A percentile compares a stretch with the other conserved stretches of the same genome.
These are phyloP conservation scores for Onychorhynchus coronatus DNA, from an alignment of 2,113 vertebrate species.

Conservation along the genomic window DNA sequence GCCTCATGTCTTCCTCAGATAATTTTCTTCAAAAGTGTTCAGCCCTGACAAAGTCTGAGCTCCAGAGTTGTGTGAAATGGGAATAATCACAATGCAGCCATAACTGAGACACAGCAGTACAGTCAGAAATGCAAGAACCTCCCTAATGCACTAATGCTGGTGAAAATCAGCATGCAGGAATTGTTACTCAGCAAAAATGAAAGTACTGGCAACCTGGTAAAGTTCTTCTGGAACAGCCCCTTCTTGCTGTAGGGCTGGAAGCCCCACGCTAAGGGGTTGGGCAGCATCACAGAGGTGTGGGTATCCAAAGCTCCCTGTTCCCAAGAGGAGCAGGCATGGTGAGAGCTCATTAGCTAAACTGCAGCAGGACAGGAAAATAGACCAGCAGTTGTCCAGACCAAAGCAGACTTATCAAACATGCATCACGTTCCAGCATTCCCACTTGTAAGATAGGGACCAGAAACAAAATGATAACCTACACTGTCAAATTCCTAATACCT, in stretches of 20 bases:
- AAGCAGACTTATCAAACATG: background rate
- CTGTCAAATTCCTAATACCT: background rate
- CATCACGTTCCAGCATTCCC: background rate
- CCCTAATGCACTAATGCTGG: background rate
- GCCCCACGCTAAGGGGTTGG: background rate
- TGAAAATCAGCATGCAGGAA: background rate
- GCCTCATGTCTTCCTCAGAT: slow-evolving; percentile 10
- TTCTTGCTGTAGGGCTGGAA: background rate
- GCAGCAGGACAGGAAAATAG: background rate
- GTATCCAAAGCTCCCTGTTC: background rate
- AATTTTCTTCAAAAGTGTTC: background rate
- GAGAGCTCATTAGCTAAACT: background rate
- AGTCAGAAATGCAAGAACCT: background rate
- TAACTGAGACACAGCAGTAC: background rate
- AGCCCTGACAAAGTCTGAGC: background rate
- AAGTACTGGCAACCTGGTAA: background rate
- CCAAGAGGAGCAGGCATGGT: background rate
- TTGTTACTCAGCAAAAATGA: background rate
- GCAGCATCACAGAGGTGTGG: background rate
- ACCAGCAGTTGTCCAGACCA: background rate
- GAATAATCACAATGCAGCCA: background rate
- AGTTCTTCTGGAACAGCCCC: background rate
- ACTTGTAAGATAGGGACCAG: background rate
- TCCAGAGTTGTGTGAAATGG: background rate
- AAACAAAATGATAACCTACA: background rate